Evolutionary conservation across 2,888 invertebrate species (phyloP).

Genomic region (Blera fallax): DNA sequence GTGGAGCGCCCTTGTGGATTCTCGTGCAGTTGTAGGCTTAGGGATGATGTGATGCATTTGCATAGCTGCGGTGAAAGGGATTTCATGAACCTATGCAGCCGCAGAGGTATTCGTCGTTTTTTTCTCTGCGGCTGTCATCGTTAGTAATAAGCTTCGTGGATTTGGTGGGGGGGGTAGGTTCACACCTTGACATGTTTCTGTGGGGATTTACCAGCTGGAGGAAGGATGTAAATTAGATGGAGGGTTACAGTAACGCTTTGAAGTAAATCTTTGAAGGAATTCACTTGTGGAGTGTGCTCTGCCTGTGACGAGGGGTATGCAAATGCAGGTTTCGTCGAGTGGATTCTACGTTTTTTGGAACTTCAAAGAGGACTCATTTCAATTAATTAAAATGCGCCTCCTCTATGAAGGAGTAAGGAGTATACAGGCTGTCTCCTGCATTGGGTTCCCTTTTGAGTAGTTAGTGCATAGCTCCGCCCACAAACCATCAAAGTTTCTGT

Average conservation of each 20-base stretch:
- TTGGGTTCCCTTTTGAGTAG: too few species aligned
- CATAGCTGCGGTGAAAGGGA: conserved; percentile 23
- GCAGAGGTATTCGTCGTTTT: conserved; percentile 16
- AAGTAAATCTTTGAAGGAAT: conserved; percentile 46
- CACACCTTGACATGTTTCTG: conserved; percentile 70
- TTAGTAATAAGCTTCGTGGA: conserved; percentile 57
- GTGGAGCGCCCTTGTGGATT: conserved; percentile 13
- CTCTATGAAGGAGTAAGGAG: too few species aligned
- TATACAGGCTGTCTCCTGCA: too few species aligned
- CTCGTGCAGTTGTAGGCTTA: conserved; percentile 7
- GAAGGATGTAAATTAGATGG: conserved; percentile 61
- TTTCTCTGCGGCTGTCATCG: conserved; percentile 47
- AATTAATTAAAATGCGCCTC: not conserved
- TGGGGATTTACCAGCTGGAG: conserved; percentile 56
- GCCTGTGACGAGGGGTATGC: not conserved
- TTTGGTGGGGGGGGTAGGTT: conserved; percentile 57
- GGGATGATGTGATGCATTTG: conserved; percentile 27
- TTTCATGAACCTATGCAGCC: conserved; percentile 39
- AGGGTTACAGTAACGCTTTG: conserved; percentile 30
- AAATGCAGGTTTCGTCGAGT: not conserved
- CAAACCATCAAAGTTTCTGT: too few species aligned
- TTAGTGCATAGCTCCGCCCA: too few species aligned
- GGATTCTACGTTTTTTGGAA: not conserved
- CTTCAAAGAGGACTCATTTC: not conserved
- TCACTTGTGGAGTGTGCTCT: conserved; percentile 19